Evolutionary conservation across 2,113 vertebrate genomes (phyloP).

Genomic region (Cyanoderma ruficeps): DNA sequence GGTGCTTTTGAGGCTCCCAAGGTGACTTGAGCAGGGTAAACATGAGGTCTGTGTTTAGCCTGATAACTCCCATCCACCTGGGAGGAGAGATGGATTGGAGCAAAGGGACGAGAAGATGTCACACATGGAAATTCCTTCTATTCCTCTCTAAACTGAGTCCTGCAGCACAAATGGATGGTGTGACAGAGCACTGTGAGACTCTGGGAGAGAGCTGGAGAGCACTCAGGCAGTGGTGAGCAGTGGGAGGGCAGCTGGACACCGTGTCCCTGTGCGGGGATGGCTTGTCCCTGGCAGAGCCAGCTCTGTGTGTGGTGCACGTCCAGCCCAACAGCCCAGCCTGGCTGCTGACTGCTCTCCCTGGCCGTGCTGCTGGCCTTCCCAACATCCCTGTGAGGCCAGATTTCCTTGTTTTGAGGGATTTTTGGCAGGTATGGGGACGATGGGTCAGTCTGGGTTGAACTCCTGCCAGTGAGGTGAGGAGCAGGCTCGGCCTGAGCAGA

Average conservation of each 20-base stretch:
- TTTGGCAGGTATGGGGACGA: neutral
- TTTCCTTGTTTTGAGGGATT: neutral
- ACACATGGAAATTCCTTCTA: neutral
- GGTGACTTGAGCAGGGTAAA: neutral
- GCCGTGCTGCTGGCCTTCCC: neutral
- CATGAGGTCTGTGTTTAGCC: neutral
- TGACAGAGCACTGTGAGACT: neutral
- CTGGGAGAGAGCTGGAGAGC: neutral
- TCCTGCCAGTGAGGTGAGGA: neutral
- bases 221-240: neutral
- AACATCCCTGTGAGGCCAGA: neutral
- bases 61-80: neutral
- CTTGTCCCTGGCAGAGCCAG: neutral
- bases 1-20: neutral
- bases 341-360: neutral
- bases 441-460: neutral
- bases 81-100: neutral
- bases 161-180: neutral
- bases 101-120: neutral
- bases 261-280: neutral
- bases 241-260: neutral
- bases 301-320: fast-evolving
- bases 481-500: neutral
- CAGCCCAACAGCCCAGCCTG: neutral
- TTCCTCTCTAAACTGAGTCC: neutral